These are phyloP conservation scores for Tachuris rubrigastra DNA, from an alignment of 2,113 vertebrate species.

Conservation along the genomic window DNA sequence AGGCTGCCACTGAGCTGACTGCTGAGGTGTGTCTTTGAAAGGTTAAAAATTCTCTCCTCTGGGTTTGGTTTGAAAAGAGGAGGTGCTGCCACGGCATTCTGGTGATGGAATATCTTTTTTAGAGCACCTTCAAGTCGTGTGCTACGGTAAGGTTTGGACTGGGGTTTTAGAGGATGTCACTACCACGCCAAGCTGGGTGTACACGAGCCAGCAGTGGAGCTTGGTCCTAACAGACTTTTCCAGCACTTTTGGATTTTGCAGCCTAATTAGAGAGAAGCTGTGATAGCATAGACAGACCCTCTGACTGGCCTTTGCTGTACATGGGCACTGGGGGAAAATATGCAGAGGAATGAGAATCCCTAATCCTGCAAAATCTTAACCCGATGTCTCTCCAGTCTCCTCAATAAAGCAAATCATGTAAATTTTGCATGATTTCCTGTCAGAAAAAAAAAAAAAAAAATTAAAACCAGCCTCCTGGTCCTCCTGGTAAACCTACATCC, in stretches of 20 bases:
- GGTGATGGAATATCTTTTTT: not conserved
- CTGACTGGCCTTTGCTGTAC: not conserved
- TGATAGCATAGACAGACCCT: not conserved
- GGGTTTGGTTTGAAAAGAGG: not conserved
- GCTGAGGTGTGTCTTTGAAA: not conserved
- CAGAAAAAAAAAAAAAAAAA: not conserved
- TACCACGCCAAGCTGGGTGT: not conserved
- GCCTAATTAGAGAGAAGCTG: not conserved
- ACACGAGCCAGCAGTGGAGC: not conserved
- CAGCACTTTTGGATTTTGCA: not conserved
- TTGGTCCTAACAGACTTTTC: not conserved
- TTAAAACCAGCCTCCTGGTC: not conserved
- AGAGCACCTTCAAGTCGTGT: not conserved
- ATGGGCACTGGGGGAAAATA: rapidly evolving
- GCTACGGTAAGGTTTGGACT: not conserved
- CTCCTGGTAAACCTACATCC: not conserved
- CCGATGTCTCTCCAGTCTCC: not conserved
- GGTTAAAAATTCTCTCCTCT: not conserved
- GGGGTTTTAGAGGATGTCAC: not conserved
- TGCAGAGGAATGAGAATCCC: not conserved
- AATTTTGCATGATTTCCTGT: not conserved
- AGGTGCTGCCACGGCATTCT: not conserved
- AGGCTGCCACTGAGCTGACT: not conserved
- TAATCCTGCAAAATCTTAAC: not conserved
- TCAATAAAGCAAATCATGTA: not conserved